Evolutionary conservation across 2,888 invertebrate genomes (phyloP), one percentile per base, ranked within the genome.

Genomic region (Tiliacea aurago): DNA sequence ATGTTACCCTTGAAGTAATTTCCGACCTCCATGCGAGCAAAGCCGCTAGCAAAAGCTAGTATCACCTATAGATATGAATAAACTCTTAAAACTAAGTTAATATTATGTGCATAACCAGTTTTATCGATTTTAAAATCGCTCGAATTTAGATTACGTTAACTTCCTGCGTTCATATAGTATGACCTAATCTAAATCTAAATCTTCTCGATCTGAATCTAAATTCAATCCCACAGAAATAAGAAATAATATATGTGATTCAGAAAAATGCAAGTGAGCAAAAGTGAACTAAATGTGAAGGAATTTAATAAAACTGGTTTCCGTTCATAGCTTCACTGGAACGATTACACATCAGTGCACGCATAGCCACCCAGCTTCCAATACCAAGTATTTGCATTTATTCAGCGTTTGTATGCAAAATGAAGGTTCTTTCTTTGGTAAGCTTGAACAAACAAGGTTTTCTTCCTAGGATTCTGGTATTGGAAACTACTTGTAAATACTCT

Each of bases 341-440:
- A 47, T 51, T 51, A 65, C 68, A 75, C 68, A 61, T 62, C 51
- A 61, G 33, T 56, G 65, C 56, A 81, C 33, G 33, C 41, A 5
- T 53, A 75, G 5, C 45, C 18, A 45, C n/a, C n/a, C 58, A 67
- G 45, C 45, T 63, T n/a, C 43, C 45, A 65, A 49, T 20, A 65
- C 45, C 43, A 47, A 66, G 41, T 76, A 71, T 64, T 77, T 64
- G 59, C 78, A 81, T 81, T 70, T 68, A 78, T 71, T 62, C 78
- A 61, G 70, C 56, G 23, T 61, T 53, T 71, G 28, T 23, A 78
- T 77, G 61, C 64, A 82, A 67, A 77, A 58, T 62, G 13, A 55
- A 56, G 28, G 55, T 47, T 28, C 33, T 56, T 71, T n/a, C 81
- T 64, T 68, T 66, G 47, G 41, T 43, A 9, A 77, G 55, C 59